Evolutionary conservation across 2,113 vertebrate genomes (phyloP).

Genomic region (Phalacrocorax brasilianus): DNA sequence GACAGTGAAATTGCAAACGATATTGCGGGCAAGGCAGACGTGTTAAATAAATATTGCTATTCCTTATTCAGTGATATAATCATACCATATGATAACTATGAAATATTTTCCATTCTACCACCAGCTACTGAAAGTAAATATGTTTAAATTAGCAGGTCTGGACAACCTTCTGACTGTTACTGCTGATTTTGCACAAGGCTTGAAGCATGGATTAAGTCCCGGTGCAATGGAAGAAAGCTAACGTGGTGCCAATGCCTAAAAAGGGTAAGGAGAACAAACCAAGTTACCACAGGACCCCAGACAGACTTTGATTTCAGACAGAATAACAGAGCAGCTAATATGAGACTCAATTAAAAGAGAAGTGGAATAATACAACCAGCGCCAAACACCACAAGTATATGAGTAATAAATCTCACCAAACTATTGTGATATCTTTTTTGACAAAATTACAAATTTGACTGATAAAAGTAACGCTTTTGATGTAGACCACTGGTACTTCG

Average conservation of each 20-base stretch:
- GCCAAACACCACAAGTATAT: neutral
- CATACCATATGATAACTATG: neutral
- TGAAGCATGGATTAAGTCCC: neutral
- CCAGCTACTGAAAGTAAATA: constrained; percentile 3
- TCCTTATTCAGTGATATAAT: neutral
- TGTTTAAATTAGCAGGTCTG: constrained; percentile 38
- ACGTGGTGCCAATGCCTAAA: constrained; percentile 10
- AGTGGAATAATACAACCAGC: neutral
- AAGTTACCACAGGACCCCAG: constrained; percentile 17
- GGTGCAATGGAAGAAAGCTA: neutral
- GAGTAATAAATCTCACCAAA: neutral
- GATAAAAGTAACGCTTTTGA: neutral
- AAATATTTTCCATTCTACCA: constrained; percentile 32
- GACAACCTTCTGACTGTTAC: constrained; percentile 1
- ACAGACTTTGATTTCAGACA: constrained; percentile 21
- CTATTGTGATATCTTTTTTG: neutral
- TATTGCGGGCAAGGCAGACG: neutral
- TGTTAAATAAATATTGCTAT: constrained; percentile 11
- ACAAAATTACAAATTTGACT: neutral
- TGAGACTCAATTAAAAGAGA: neutral
- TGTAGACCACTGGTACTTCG: neutral
- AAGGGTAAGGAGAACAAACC: neutral
- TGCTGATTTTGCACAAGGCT: constrained; percentile 8
- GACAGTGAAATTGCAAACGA: neutral
- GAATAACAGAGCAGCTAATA: constrained; percentile 13